These are phyloP conservation scores for Ceriagrion tenellum DNA, from an alignment of 2,888 invertebrate species.

Conservation along the genomic window DNA sequence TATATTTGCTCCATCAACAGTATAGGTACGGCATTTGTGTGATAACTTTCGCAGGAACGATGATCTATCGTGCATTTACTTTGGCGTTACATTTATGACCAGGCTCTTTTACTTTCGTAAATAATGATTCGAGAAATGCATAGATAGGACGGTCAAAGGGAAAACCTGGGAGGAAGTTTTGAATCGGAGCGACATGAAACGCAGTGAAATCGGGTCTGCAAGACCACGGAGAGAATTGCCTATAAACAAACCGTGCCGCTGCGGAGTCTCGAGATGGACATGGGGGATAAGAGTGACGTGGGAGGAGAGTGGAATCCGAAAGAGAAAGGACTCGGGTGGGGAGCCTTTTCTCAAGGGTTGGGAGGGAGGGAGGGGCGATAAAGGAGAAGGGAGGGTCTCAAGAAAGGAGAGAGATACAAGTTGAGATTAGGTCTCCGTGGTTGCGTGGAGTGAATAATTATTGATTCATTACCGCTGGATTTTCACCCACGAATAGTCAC, in stretches of 20 bases:
- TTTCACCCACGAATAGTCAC: background rate
- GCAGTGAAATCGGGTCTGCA: background rate
- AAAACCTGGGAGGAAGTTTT: background rate
- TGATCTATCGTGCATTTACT: no score
- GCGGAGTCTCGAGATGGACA: conserved; percentile 46
- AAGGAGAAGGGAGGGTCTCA: conserved; percentile 2
- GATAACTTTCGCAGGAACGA: no score
- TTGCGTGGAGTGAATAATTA: conserved; percentile 55
- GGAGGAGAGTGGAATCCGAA: conserved; percentile 29
- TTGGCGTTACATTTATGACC: no score
- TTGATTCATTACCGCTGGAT: conserved; percentile 38
- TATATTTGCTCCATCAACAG: no score
- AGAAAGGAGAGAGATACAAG: background rate
- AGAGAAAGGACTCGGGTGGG: background rate
- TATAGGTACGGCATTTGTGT: no score
- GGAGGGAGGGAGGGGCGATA: background rate
- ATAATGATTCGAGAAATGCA: background rate
- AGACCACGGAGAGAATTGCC: conserved; percentile 15
- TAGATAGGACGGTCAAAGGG: background rate
- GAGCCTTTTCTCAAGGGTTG: background rate
- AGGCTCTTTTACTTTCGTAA: no score
- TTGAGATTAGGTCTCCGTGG: background rate
- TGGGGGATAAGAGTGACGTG: conserved; percentile 48
- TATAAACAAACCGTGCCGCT: conserved; percentile 38
- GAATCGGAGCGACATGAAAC: background rate